A percentile compares a stretch with the other conserved stretches of the same genome.
Conservation (phyloP, 1,140 invertebrate genomes). For the Apis florea region DNA sequence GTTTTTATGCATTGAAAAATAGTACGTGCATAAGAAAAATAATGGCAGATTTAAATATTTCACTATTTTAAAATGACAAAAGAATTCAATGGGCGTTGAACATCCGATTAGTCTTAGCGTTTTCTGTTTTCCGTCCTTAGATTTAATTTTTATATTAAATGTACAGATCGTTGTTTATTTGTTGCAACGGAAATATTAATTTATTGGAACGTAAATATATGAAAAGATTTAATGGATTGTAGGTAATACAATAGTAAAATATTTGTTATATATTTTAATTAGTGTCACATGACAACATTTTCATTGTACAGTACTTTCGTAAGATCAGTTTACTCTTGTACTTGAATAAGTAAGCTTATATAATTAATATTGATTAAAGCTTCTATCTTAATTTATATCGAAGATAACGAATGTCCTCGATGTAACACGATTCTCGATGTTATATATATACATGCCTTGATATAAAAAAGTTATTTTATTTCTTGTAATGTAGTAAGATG, state of each 20-base stretch:
- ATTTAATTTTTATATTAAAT: conserved; percentile 76
- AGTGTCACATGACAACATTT: conserved; percentile 52
- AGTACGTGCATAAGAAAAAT: neutral
- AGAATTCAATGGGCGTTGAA: conserved; percentile 52
- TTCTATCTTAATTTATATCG: conserved; percentile 54
- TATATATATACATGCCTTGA: conserved; percentile 41
- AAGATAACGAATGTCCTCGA: conserved; percentile 30
- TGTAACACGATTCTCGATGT: conserved; percentile 18
- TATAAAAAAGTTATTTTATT: conserved; percentile 33
- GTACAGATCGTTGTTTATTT: conserved; percentile 68
- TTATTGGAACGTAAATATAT: conserved; percentile 62
- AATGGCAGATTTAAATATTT: neutral
- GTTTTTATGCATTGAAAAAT: conserved; percentile 1
- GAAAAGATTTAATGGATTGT: conserved; percentile 53
- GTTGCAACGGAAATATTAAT: conserved; percentile 65
- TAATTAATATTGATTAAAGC: conserved; percentile 52
- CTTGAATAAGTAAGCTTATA: conserved; percentile 54
- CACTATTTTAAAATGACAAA: conserved; percentile 24
- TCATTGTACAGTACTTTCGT: conserved; percentile 61
- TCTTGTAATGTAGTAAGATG: conserved; percentile 40
- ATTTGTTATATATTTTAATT: conserved; percentile 53
- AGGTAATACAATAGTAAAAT: conserved; percentile 48
- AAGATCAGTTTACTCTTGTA: conserved; percentile 57
- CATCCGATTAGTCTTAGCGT: conserved; percentile 67
- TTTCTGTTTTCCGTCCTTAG: conserved; percentile 79